Conservation (phyloP, 2,113 vertebrate genomes). For the Petroica traversi region DNA sequence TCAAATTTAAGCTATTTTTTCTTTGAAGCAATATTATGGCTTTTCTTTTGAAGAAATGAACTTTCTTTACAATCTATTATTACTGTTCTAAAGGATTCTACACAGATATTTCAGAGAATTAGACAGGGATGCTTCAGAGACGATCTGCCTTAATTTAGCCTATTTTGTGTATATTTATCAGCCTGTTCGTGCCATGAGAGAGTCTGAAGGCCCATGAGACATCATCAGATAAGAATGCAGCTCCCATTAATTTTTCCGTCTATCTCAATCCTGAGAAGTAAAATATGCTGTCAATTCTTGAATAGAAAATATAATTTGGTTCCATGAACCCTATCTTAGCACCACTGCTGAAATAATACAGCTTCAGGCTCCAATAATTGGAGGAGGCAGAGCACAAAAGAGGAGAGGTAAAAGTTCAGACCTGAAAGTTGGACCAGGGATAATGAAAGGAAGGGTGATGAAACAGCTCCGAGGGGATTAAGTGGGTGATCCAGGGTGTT, state of each 20-base stretch:
- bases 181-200: conserved; percentile 1
- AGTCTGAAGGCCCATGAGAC: not conserved
- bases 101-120: not conserved
- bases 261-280: not conserved
- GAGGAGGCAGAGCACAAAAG: not conserved
- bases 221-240: conserved; percentile 39
- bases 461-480: not conserved
- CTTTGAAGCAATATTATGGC: conserved; percentile 4
- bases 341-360: not conserved
- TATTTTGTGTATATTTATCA: conserved; percentile 10
- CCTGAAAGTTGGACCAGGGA: not conserved
- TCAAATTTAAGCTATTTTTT: conserved; percentile 26
- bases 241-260: conserved; percentile 52
- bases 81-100: conserved; percentile 4
- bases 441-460: not conserved
- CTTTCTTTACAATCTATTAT: conserved; percentile 7
- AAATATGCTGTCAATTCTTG: not conserved
- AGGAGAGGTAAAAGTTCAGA: not conserved
- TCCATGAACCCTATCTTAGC: not conserved
- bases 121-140: not conserved
- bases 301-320: conserved; percentile 2
- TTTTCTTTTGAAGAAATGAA: conserved; percentile 29
- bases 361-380: not conserved
- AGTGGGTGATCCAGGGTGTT: not conserved
- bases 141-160: conserved; percentile 4